Evolutionary conservation across 2,888 invertebrate species (phyloP).

Genomic region (Nemoura dubitans): DNA sequence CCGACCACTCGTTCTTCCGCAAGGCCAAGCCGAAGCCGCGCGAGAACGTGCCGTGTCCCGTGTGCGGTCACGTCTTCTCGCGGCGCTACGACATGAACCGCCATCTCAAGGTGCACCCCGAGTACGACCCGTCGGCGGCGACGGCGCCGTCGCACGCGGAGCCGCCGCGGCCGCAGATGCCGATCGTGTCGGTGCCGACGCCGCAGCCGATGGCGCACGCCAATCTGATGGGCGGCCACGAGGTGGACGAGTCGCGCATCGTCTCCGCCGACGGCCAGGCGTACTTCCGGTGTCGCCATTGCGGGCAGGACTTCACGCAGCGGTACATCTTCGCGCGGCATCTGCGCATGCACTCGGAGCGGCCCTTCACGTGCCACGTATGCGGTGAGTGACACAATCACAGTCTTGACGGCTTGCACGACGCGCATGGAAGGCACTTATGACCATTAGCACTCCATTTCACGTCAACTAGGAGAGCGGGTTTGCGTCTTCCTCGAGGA

Average conservation of each 20-base stretch:
- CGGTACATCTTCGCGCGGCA: slow-evolving; percentile 55
- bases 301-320: slow-evolving; percentile 58
- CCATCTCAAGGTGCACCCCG: slow-evolving; percentile 54
- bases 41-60: slow-evolving; percentile 60
- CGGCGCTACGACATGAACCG: slow-evolving; percentile 58
- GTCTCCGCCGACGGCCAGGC: slow-evolving; percentile 53
- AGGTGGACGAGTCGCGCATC: slow-evolving; percentile 29
- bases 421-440: too few relatives aligned
- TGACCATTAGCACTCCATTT: too few relatives aligned
- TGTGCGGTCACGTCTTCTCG: slow-evolving; percentile 57
- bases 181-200: not conserved
- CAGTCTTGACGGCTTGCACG: too few relatives aligned
- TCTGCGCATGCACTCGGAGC: slow-evolving; percentile 64
- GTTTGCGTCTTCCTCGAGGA: too few relatives aligned
- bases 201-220: not conserved
- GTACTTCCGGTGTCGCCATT: slow-evolving; percentile 60
- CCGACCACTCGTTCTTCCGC: not conserved
- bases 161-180: slow-evolving; percentile 59
- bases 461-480: too few relatives aligned
- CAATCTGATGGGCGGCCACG: not conserved
- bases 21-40: not conserved
- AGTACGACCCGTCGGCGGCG: slow-evolving; percentile 51
- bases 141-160: too few relatives aligned
- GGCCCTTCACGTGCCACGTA: slow-evolving; percentile 71
- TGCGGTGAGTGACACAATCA: slow-evolving; percentile 64